Evolutionary conservation across 1,140 invertebrate genomes (phyloP).

Genomic region (Daktulosphaira vitifoliae): DNA sequence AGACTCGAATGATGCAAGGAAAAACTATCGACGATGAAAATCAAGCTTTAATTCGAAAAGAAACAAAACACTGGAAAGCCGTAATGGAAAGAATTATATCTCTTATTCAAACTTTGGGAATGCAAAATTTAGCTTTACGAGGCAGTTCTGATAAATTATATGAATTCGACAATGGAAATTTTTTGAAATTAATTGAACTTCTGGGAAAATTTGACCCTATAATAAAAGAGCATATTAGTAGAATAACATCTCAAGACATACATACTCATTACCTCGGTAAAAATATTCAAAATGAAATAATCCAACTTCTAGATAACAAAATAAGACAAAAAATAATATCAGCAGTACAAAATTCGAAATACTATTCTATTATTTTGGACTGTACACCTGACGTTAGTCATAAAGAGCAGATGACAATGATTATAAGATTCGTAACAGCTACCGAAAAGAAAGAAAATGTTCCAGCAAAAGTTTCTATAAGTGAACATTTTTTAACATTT

Average conservation of each 20-base stretch:
- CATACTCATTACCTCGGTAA: constrained; percentile 33
- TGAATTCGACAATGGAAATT: constrained; percentile 8
- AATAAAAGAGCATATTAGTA: constrained; percentile 28
- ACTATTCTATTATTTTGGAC: constrained; percentile 37
- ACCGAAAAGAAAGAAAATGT: constrained; percentile 5
- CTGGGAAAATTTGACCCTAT: constrained; percentile 35
- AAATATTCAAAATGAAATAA: constrained; percentile 34
- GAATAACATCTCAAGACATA: constrained; percentile 17
- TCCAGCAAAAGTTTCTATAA: constrained; percentile 5
- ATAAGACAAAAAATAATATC: constrained; percentile 37
- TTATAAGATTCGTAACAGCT: constrained; percentile 24
- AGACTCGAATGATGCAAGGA: neutral
- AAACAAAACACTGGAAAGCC: neutral
- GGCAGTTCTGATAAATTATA: neutral
- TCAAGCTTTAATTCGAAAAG: neutral
- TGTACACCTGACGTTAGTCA: constrained; percentile 33
- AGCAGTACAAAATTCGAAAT: constrained; percentile 35
- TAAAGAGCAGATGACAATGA: constrained; percentile 31
- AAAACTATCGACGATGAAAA: neutral
- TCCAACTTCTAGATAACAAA: constrained; percentile 31
- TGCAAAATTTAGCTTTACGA: neutral
- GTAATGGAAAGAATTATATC: neutral
- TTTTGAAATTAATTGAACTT: constrained; percentile 32
- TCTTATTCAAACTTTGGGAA: neutral
- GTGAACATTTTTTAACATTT: constrained; percentile 26